These are phyloP conservation scores for Chelon labrosus DNA, from an alignment of 2,797 vertebrate genomes.

Conservation along the genomic window DNA sequence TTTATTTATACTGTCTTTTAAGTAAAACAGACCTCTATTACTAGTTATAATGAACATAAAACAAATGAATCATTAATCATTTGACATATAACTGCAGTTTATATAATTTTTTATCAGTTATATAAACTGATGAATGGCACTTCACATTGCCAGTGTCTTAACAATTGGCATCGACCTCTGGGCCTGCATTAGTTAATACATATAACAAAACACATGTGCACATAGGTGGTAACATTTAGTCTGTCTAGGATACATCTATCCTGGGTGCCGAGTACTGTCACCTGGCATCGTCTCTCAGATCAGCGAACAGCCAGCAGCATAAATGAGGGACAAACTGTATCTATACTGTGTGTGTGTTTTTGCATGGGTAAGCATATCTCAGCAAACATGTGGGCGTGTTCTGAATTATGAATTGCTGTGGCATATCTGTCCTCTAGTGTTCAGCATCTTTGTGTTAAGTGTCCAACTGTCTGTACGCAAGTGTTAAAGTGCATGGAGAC, in stretches of 20 bases:
- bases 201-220: constrained; percentile 14
- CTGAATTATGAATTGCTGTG: constrained; percentile 5
- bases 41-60: background rate
- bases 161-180: background rate
- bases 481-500: constrained; percentile 7
- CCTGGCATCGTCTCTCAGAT: constrained; percentile 43
- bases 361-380: constrained; percentile 9
- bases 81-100: background rate
- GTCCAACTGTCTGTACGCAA: constrained; percentile 12
- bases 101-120: background rate
- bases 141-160: constrained; percentile 4
- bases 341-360: constrained; percentile 13
- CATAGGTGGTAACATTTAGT: constrained; percentile 15
- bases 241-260: constrained; percentile 53
- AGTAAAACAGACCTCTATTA: constrained; percentile 7
- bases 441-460: constrained; percentile 12
- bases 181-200: constrained; percentile 29
- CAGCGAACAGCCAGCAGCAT: constrained; percentile 43
- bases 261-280: constrained; percentile 61
- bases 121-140: background rate
- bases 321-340: constrained; percentile 61
- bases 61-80: constrained; percentile 1
- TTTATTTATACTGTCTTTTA: constrained; percentile 6
- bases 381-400: constrained; percentile 30
- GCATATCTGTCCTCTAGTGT: constrained; percentile 16